These are phyloP conservation scores for Megaceryle torquata DNA, from an alignment of 2,113 vertebrate species.

Conservation along the genomic window DNA sequence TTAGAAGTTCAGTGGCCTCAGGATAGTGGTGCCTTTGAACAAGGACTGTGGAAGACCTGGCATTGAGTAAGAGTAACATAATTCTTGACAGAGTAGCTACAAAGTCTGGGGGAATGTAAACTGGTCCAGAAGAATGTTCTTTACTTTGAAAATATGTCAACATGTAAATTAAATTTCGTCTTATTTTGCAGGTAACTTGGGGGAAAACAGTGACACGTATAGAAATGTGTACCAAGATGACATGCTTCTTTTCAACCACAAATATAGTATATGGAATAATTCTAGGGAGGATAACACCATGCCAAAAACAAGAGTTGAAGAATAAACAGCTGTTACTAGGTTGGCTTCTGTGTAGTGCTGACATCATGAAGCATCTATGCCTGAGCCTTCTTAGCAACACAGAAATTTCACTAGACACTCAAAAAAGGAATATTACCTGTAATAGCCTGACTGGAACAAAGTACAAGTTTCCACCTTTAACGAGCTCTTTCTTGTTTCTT, in stretches of 20 bases:
- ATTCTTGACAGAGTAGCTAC: background rate
- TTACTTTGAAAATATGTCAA: background rate
- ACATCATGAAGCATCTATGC: background rate
- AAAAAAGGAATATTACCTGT: background rate
- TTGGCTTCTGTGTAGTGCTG: background rate
- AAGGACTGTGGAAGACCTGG: background rate
- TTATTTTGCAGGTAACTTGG: background rate
- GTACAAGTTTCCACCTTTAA: background rate
- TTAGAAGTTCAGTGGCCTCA: background rate
- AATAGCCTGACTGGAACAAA: background rate
- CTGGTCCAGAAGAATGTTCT: background rate
- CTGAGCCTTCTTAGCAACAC: background rate
- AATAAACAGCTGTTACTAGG: background rate
- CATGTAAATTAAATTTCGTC: background rate
- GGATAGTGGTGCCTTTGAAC: background rate
- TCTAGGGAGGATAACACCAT: background rate
- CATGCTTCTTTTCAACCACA: background rate
- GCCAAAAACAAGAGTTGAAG: background rate
- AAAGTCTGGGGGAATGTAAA: background rate
- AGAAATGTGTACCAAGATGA: background rate
- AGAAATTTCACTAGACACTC: background rate
- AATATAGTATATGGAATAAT: background rate
- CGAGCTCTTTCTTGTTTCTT: background rate
- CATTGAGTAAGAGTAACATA: accelerated
- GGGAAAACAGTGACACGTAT: background rate